These are phyloP conservation scores for Aleadryas rufinucha DNA, from an alignment of 2,113 vertebrate genomes.

Conservation along the genomic window DNA sequence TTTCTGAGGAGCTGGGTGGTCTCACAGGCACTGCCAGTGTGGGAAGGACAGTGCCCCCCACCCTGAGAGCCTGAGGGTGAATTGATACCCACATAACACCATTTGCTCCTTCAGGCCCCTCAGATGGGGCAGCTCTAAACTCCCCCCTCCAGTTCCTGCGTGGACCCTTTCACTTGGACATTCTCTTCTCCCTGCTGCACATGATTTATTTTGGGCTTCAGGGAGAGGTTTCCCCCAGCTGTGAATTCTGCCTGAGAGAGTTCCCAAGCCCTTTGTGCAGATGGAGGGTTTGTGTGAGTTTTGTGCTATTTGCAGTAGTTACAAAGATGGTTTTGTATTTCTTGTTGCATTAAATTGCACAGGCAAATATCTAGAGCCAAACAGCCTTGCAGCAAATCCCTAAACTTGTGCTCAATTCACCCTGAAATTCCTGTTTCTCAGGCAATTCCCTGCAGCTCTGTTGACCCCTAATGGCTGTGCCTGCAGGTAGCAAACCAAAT, in stretches of 20 bases:
- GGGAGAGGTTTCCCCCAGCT: neutral
- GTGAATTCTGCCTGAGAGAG: rapidly evolving
- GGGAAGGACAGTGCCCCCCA: neutral
- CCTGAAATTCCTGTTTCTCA: neutral
- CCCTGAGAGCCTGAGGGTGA: neutral
- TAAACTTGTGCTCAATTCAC: neutral
- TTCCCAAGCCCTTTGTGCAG: neutral
- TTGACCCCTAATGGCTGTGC: neutral
- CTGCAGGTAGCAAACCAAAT: neutral
- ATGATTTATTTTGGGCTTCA: neutral
- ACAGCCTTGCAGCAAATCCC: neutral
- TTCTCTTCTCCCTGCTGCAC: neutral
- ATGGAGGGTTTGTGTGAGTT: neutral
- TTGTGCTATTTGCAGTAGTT: neutral
- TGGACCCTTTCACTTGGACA: neutral
- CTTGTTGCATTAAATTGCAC: rapidly evolving
- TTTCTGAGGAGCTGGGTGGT: neutral
- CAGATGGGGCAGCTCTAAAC: neutral
- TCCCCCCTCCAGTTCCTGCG: rapidly evolving
- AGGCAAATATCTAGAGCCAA: neutral
- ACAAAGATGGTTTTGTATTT: neutral
- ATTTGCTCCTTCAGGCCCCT: neutral
- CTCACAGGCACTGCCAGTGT: neutral
- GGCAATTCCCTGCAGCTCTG: neutral
- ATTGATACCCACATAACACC: neutral